These are phyloP conservation scores for Crioceris asparagi DNA, from an alignment of 2,888 invertebrate genomes.

Conservation along the genomic window DNA sequence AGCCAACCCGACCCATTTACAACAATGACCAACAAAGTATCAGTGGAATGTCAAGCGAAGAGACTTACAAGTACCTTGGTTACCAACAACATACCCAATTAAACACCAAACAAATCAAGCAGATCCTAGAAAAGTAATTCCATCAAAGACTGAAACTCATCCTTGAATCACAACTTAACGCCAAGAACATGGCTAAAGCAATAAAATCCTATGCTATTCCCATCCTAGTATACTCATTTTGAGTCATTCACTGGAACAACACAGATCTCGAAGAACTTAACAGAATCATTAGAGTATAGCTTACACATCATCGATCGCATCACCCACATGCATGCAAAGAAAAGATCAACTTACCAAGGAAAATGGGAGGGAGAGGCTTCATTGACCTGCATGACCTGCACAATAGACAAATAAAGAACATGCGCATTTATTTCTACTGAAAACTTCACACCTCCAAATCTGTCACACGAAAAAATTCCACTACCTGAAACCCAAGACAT, in stretches of 20 bases:
- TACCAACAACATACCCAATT: not conserved
- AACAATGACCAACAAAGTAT: not conserved
- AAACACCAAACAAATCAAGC: not conserved
- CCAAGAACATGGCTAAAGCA: not conserved
- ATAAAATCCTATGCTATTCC: constrained; percentile 2
- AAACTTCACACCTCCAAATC: too few species aligned
- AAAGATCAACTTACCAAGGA: not conserved
- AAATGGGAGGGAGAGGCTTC: not conserved
- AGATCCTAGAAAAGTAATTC: too few species aligned
- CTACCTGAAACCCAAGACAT: too few species aligned
- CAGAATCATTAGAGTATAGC: not conserved
- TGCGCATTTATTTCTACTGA: not conserved
- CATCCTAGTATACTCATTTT: constrained; percentile 3
- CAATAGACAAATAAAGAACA: not conserved
- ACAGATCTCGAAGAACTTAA: constrained; percentile 1
- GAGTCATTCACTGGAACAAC: constrained; percentile 1
- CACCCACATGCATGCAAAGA: not conserved
- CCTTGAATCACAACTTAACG: not conserved
- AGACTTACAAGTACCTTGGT: not conserved
- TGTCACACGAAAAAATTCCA: too few species aligned
- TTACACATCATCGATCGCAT: not conserved
- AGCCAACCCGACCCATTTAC: not conserved
- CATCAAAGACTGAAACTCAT: not conserved
- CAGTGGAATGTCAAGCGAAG: not conserved
- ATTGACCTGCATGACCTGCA: not conserved